phyloP scores from a whole-genome alignment of 1,140 invertebrate genomes.

The Drosophila malerkotliana region DNA sequence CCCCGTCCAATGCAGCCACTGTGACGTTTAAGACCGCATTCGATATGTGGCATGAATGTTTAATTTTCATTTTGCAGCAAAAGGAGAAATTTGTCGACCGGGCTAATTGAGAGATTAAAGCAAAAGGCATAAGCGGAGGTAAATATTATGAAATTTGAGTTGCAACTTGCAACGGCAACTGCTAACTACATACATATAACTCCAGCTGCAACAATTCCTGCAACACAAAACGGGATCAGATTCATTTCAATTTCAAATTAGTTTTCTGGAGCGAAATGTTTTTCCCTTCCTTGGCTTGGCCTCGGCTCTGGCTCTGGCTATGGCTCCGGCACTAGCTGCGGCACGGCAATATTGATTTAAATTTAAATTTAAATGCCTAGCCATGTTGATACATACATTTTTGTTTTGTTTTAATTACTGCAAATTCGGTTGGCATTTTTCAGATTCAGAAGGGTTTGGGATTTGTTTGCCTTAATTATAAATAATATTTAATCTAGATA shows the following conservation, averaged over 20 bases:
- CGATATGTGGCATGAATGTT: constrained; percentile 1
- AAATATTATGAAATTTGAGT: constrained; percentile 27
- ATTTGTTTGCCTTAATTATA: constrained; percentile 57
- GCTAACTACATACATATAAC: not conserved
- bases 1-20: not conserved
- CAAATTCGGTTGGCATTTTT: constrained; percentile 17
- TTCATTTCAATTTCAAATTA: constrained; percentile 41
- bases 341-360: constrained; percentile 32
- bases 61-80: constrained; percentile 4
- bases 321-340: too few relatives aligned
- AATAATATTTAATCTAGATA: constrained; percentile 72
- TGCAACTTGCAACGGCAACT: constrained; percentile 9
- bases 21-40: constrained; percentile 6
- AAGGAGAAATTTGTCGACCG: not conserved
- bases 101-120: constrained; percentile 42
- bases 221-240: constrained; percentile 13
- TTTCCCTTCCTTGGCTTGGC: not conserved
- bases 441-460: not conserved
- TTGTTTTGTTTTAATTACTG: constrained; percentile 50
- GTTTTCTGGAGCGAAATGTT: constrained; percentile 21
- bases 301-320: not conserved
- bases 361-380: constrained; percentile 12
- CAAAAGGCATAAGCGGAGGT: constrained; percentile 16
- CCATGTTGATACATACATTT: constrained; percentile 23
- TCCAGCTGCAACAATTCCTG: constrained; percentile 18